Evolutionary conservation across 2,113 vertebrate genomes (phyloP), one percentile per base, ranked within the genome.

Genomic region (Miniopterus natalensis): DNA sequence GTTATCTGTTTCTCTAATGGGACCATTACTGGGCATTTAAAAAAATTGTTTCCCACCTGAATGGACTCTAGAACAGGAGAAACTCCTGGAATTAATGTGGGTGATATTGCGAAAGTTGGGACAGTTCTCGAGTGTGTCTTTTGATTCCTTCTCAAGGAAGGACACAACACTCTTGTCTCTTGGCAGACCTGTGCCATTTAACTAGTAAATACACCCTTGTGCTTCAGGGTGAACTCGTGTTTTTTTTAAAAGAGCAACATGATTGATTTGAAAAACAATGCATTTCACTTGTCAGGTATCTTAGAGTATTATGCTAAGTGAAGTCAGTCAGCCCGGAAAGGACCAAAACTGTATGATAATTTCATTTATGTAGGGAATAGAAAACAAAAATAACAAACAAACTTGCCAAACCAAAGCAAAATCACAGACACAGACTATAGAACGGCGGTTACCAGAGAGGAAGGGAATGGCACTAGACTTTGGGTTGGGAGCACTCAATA

Each of bases 81-180:
- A 93, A 49, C 75, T 95, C 75, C 65, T 93, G 55, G 86, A 84
- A 87, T 80, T 71, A 87, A 21, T 78, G 55, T 84, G 40, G 79
- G 29, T 20, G 13, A 5, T 71, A 25, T 47, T 81, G 25, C 15
- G 27, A 71, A 75, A 83, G n/a, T 40, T n/a, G 17, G 20, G 36
- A 49, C 31, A n/a, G 3, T 86, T 89, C 57, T 77, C n/a, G 65
- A 73, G 14, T 61, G 59, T 65, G 80, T 59, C 53, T 77, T 94
- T 70, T 61, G 15, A 47, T 79, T 92, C 18, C 29, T 88, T 95
- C 2, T 94, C 9, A 53, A 73, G 83, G 36, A 77, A 23, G 45
- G 10, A 81, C 63, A 70, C n/a, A 77, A 14, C 2, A 17, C 15
- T 45, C 15, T 15, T 51, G 31, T 86, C 20, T 85, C 3, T 63